Conservation (phyloP, 2,113 vertebrate genomes). For the Dicaeum eximium region DNA sequence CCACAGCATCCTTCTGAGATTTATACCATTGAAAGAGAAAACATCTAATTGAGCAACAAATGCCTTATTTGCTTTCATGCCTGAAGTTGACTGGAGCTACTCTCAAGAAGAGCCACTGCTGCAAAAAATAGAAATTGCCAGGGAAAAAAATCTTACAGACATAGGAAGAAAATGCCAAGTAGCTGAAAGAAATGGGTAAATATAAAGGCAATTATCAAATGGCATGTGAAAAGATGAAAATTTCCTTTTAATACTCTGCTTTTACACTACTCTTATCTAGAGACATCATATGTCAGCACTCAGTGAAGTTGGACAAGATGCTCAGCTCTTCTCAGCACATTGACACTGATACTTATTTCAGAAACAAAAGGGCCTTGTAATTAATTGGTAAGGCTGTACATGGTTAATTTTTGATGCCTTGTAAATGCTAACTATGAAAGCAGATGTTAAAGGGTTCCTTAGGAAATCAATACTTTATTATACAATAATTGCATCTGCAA, state of each 20-base stretch:
- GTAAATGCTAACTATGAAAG: constrained; percentile 75
- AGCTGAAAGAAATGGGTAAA: neutral
- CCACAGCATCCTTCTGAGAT: neutral
- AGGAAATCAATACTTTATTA: constrained; percentile 80
- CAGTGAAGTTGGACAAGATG: neutral
- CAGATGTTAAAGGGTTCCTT: constrained; percentile 71
- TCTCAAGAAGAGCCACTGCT: neutral
- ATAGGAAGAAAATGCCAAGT: neutral
- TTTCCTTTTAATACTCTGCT: neutral
- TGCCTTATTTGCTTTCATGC: neutral
- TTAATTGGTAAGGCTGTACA: constrained; percentile 59
- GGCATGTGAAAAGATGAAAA: neutral
- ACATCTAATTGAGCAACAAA: constrained; percentile 21
- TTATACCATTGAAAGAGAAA: neutral
- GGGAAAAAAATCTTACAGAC: neutral
- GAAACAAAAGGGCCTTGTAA: constrained; percentile 49
- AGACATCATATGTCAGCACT: neutral
- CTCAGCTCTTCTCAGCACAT: neutral
- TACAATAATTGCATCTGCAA: constrained; percentile 77
- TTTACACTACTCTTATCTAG: neutral
- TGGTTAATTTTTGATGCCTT: constrained; percentile 65
- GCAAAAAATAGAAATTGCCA: constrained; percentile 29
- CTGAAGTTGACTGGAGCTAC: neutral
- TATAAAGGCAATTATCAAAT: neutral
- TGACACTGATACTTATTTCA: constrained; percentile 26